Percentiles rank a stretch among this genome's conserved stretches.
These are phyloP conservation scores for Mugil cephalus DNA, from an alignment of 2,113 vertebrate species.

Conservation along the genomic window DNA sequence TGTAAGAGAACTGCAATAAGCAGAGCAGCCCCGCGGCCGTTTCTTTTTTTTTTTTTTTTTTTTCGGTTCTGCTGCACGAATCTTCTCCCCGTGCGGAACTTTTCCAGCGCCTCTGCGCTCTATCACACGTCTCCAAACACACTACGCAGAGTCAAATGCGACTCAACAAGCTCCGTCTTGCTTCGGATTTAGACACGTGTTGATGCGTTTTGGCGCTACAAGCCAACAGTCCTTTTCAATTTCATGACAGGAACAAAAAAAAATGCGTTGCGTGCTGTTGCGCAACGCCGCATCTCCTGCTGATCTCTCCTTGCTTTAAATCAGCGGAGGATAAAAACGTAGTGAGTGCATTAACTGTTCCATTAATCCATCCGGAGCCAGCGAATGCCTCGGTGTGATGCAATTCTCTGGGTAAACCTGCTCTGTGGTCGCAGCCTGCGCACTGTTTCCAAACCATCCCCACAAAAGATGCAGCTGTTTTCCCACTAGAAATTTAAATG, in stretches of 20 bases:
- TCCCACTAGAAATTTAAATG: not conserved
- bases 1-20: constrained; percentile 51
- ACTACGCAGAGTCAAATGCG: constrained; percentile 3
- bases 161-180: constrained; percentile 27
- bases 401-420: constrained; percentile 48
- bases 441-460: constrained; percentile 35
- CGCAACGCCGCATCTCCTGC: constrained; percentile 14
- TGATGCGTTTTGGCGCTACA: not conserved
- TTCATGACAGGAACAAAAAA: constrained; percentile 39
- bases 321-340: constrained; percentile 60
- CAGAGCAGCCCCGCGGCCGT: not conserved
- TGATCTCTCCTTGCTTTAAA: constrained; percentile 41
- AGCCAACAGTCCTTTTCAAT: not conserved
- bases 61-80: not conserved
- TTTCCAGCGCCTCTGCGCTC: constrained; percentile 5
- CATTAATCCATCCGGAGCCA: constrained; percentile 57
- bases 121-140: constrained; percentile 12
- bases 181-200: not conserved
- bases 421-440: not conserved
- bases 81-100: not conserved
- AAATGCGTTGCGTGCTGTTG: constrained; percentile 28
- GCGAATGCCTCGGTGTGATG: constrained; percentile 44
- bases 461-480: constrained; percentile 38
- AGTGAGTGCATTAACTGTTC: constrained; percentile 51
- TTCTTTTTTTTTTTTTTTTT: constrained; percentile 12